Evolutionary conservation across 1,140 invertebrate genomes (phyloP).

Genomic region (Bombus polaris): DNA sequence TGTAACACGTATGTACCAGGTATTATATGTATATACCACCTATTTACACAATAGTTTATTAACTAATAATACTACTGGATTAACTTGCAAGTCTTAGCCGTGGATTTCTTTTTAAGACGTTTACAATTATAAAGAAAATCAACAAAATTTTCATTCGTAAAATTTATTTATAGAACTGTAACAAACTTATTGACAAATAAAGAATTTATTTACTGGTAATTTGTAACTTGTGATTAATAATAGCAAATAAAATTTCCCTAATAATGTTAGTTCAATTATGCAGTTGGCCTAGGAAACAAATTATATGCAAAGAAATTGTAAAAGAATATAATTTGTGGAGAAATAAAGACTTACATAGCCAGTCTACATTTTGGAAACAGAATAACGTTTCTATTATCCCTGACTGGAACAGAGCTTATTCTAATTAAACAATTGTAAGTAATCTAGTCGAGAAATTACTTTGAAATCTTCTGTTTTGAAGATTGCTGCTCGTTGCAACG

Average conservation of each 20-base stretch:
- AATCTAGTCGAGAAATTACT: slow-evolving; percentile 10
- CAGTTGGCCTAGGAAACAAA: not conserved
- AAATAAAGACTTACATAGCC: not conserved
- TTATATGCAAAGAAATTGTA: not conserved
- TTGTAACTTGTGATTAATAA: no score
- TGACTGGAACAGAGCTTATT: slow-evolving; percentile 49
- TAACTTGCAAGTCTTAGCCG: not conserved
- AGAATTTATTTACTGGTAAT: no score
- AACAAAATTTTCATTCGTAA: no score
- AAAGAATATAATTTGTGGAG: no score
- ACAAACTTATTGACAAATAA: no score
- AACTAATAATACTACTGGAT: not conserved
- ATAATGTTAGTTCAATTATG: not conserved
- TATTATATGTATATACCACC: not conserved
- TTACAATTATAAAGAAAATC: no score
- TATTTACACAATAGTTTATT: not conserved
- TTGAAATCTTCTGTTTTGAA: slow-evolving; percentile 37
- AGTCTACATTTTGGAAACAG: not conserved
- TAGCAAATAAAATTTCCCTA: not conserved
- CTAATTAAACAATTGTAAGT: slow-evolving; percentile 6
- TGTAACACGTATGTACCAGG: not conserved
- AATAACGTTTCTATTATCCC: not conserved
- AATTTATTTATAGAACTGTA: no score
- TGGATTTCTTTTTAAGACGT: no score
- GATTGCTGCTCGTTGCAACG: slow-evolving; percentile 44